Evolutionary conservation across 2,113 vertebrate species (phyloP).

Genomic region (Alethe diademata): DNA sequence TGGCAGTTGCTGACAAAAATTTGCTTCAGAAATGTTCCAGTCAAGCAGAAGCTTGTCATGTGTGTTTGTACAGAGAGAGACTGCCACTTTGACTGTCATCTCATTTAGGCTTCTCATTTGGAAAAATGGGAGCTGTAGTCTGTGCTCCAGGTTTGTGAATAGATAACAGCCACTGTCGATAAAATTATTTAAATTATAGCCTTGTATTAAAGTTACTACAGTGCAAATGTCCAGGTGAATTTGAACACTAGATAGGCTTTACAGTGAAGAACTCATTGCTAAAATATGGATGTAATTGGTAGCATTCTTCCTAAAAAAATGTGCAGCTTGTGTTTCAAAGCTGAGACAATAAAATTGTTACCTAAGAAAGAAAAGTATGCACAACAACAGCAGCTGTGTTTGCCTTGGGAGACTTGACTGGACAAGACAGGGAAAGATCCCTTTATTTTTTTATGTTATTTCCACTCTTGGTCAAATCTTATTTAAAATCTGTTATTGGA

Average conservation of each 20-base stretch:
- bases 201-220: neutral
- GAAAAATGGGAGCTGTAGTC: neutral
- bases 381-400: neutral
- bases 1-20: neutral
- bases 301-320: neutral
- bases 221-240: neutral
- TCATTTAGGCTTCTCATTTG: neutral
- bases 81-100: neutral
- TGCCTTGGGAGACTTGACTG: neutral
- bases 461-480: neutral
- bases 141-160: neutral
- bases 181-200: neutral
- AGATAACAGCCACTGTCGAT: neutral
- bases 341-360: neutral
- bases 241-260: neutral
- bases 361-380: neutral
- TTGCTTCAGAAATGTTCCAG: neutral
- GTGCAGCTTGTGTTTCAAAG: neutral
- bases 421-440: neutral
- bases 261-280: neutral
- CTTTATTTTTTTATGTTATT: neutral
- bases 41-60: neutral
- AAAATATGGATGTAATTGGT: neutral
- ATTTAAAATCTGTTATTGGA: neutral
- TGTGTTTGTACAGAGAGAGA: neutral